Evolutionary conservation across 2,888 invertebrate genomes (phyloP).

Genomic region (Mythimna pallens): DNA sequence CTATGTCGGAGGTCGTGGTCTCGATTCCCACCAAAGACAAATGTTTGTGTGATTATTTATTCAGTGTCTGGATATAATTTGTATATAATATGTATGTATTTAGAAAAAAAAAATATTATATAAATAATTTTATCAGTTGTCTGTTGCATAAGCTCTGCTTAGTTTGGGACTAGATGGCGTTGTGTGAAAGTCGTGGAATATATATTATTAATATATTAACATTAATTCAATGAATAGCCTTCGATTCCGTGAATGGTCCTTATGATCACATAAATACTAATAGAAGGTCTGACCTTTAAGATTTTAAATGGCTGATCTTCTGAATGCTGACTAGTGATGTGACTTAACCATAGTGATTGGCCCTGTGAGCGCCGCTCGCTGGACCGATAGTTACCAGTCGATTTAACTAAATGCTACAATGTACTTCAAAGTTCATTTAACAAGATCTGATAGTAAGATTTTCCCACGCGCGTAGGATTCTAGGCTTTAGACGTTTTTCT

Average conservation of each 20-base stretch:
- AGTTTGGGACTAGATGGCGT: no score
- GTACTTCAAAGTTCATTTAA: conserved; percentile 23
- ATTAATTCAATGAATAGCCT: background rate
- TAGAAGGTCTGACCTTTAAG: conserved; percentile 37
- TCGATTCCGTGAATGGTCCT: conserved; percentile 14
- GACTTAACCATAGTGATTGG: conserved; percentile 47
- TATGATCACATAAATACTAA: conserved; percentile 27
- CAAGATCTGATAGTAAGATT: conserved; percentile 30
- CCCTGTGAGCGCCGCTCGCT: conserved; percentile 27
- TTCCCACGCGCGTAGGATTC: conserved; percentile 44
- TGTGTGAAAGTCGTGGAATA: no score
- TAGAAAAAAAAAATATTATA: no score
- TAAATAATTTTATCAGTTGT: no score
- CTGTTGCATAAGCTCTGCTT: no score
- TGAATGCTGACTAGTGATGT: conserved; percentile 34
- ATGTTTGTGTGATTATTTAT: no score
- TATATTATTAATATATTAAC: background rate
- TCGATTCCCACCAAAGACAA: no score
- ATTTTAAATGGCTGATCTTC: conserved; percentile 30
- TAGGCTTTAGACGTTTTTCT: background rate
- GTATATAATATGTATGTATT: no score
- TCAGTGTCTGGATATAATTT: no score
- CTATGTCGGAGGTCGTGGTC: no score
- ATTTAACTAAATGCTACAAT: conserved; percentile 46
- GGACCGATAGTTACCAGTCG: conserved; percentile 17